These are phyloP conservation scores for Lagodon rhomboides DNA, from an alignment of 2,797 vertebrate genomes.

Conservation along the genomic window DNA sequence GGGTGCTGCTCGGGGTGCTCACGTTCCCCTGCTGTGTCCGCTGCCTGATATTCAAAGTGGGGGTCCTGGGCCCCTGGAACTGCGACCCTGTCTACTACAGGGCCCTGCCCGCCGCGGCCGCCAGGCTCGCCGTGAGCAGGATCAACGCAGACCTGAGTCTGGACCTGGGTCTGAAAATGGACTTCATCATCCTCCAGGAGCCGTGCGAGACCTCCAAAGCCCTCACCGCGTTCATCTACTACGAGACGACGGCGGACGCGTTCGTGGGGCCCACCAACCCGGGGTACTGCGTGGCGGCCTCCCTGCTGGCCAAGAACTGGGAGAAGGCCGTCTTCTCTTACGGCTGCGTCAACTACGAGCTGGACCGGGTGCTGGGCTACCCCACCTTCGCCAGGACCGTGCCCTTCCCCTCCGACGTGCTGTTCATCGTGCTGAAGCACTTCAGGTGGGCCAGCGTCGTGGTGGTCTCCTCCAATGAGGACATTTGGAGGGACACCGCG, in stretches of 20 bases:
- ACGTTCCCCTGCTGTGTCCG: constrained; percentile 81
- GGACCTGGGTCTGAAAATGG: constrained; percentile 76
- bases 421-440: constrained; percentile 84
- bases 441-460: constrained; percentile 87
- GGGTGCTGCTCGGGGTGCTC: constrained; percentile 82
- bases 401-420: constrained; percentile 78
- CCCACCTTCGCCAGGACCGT: constrained; percentile 83
- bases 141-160: constrained; percentile 80
- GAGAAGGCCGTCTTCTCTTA: constrained; percentile 85
- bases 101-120: constrained; percentile 79
- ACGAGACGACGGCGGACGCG: constrained; percentile 76
- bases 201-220: constrained; percentile 87
- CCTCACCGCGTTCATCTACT: constrained; percentile 82
- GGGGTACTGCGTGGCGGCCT: constrained; percentile 86
- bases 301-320: constrained; percentile 87
- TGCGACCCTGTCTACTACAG: constrained; percentile 83
- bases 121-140: constrained; percentile 80
- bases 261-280: constrained; percentile 86
- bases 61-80: constrained; percentile 88
- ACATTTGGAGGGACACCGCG: constrained; percentile 86
- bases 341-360: constrained; percentile 84
- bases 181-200: constrained; percentile 83
- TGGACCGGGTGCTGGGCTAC: constrained; percentile 77
- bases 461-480: constrained; percentile 87
- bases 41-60: constrained; percentile 86